phyloP scores from a whole-genome alignment of 1,140 invertebrate species.

The Megalonaias nervosa region DNA sequence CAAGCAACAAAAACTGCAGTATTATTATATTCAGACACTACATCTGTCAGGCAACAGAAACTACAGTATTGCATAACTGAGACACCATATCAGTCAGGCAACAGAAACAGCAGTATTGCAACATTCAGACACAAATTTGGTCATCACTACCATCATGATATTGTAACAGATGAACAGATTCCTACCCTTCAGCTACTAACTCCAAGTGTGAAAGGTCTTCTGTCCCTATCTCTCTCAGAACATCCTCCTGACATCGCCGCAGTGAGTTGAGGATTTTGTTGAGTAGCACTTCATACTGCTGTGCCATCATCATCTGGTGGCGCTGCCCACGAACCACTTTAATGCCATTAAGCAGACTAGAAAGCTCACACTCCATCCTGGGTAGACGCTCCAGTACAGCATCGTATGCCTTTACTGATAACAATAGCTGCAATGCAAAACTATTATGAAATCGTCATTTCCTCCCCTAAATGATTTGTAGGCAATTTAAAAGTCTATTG shows the following conservation, averaged over 20 bases:
- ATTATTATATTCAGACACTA: no score
- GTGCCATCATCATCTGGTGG: slow-evolving; percentile 57
- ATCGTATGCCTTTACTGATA: slow-evolving; percentile 48
- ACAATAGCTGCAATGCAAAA: slow-evolving; percentile 37
- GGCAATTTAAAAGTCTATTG: no score
- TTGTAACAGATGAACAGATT: not conserved
- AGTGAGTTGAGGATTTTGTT: slow-evolving; percentile 63
- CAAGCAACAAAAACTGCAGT: no score
- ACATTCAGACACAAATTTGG: no score
- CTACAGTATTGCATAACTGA: no score
- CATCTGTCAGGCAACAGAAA: no score
- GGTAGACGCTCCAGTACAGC: slow-evolving; percentile 50
- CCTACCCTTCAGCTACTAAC: slow-evolving; percentile 63
- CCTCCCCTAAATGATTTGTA: no score
- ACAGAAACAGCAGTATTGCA: no score
- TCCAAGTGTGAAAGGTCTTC: slow-evolving; percentile 57
- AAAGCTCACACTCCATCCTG: slow-evolving; percentile 53
- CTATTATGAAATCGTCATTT: no score
- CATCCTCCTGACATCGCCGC: slow-evolving; percentile 50
- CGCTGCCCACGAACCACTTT: slow-evolving; percentile 48
- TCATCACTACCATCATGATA: no score
- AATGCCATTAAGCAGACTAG: slow-evolving; percentile 51
- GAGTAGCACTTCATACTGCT: slow-evolving; percentile 61
- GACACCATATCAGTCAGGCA: no score
- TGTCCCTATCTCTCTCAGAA: slow-evolving; percentile 24